Evolutionary conservation across 2,888 invertebrate genomes (phyloP), one percentile per base, ranked within the genome.

Genomic region (Lampropteryx suffumata): DNA sequence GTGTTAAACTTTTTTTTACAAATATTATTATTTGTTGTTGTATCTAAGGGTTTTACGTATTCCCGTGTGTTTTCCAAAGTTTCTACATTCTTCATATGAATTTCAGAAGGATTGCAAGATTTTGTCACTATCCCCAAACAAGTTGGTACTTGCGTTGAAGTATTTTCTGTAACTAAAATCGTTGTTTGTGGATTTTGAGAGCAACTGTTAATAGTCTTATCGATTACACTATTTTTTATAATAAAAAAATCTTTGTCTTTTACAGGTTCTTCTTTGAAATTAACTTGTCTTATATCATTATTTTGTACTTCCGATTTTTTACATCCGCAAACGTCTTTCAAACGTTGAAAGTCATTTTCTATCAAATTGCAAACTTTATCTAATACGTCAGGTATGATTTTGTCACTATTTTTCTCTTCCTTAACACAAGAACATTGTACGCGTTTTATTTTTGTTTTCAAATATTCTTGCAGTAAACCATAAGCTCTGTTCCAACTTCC

Each of bases 401-500:
- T 44, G 10, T 74, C 61, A 55, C 71, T 37, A 4, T 27, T 71
- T 42, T 72, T 59, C 11, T 69, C 65, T 33, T 59, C 57, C 4
- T 67, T 46, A 35, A 64, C 47, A 64, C 84, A 84, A 26, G 67
- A 55, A 60, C 86, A 86, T 53, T 84, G 73, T 8, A 80, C 78
- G 35, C 76, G 78, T 53, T 82, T 76, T 13, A 90, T 77, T 82
- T 90, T 90, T 0, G 75, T 70, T 70, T 81, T 84, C 33, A 90
- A 70, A 70, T 89, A 90, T 67, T 90, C 90, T 69, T 85, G 80
- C 43, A 90, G 65, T 59, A 90, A 68, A 34, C 71, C 73, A 50
- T 83, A 83, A 1, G 84, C 88, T 61, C 88, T 76, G 11, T 77
- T 76, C 84, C 86, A 89, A 63, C 78, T 84, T n/a, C 73, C 79